A percentile compares a stretch with the other conserved stretches of the same genome.
Evolutionary conservation across 2,797 vertebrate species (phyloP).

Genomic region (Hypotaenidia okinawae): DNA sequence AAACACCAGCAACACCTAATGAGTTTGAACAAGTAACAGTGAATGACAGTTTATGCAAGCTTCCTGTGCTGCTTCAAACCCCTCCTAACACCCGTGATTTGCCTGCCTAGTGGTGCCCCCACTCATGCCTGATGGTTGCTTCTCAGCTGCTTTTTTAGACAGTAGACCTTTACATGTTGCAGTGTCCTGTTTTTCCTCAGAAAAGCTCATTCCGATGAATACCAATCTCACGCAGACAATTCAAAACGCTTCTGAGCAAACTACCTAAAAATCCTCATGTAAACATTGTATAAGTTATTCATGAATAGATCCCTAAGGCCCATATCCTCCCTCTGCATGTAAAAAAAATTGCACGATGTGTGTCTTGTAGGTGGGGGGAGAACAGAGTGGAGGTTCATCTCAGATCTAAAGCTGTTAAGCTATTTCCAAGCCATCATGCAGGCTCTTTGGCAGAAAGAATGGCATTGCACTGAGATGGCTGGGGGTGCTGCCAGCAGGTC

Average conservation of each 20-base stretch:
- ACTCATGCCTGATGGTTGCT: background rate
- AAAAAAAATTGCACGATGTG: background rate
- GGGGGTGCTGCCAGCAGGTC: constrained; percentile 1
- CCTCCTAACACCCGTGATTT: background rate
- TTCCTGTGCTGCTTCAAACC: background rate
- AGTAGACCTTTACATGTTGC: background rate
- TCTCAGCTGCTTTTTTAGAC: background rate
- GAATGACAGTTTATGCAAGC: background rate
- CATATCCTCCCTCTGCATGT: background rate
- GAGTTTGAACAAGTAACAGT: background rate
- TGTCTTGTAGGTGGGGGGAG: background rate
- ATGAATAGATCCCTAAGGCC: background rate
- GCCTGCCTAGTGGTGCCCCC: background rate
- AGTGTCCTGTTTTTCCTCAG: background rate
- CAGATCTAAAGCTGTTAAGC: background rate
- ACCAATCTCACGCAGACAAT: constrained; percentile 13
- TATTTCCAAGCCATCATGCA: background rate
- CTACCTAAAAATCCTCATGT: constrained; percentile 45
- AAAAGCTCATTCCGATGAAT: background rate
- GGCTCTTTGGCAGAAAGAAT: background rate
- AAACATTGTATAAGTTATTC: constrained; percentile 51
- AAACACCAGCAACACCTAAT: background rate
- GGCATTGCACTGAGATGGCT: accelerated
- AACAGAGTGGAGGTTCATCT: background rate
- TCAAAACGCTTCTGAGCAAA: constrained; percentile 50